Evolutionary conservation across 1,140 invertebrate species (phyloP), one percentile per base, ranked within the genome.

Genomic region (Tribolium castaneum): DNA sequence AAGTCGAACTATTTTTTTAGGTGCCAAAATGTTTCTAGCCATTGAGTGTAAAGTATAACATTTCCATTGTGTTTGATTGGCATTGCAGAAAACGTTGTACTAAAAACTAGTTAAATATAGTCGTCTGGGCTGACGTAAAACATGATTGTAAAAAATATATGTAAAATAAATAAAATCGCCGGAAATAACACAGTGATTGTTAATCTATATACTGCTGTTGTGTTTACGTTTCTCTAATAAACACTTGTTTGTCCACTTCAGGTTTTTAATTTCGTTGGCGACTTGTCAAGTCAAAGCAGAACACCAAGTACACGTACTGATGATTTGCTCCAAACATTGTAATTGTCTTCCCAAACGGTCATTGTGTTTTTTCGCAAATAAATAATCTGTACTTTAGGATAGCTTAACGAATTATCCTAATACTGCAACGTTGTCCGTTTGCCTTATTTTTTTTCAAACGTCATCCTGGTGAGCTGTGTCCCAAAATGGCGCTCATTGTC

Each of bases 351-450:
- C 80, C 71, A 50, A 66, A 62, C 77, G 73, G 81, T 82, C 80
- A 79, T 80, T 82, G 80, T 78, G 79, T 81, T 79, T 76, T 79
- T 81, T 82, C 78, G 77, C 22, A 34, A 34, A 77, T 75, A 77
- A 82, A 77, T 73, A 80, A 75, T 78, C 50, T 45, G 59, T 80
- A 80, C 72, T 76, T 45, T 81, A 81, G 80, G 78, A 78, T 81
- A 81, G 80, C 72, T 81, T 77, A 78, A 66, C 59, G 35, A 81
- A 80, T 76, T 82, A 82, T 82, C 80, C 77, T 81, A 76, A 66
- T 66, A 82, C 74, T 82, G 80, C 81, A 82, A 80, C 78, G 82
- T 83, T 83, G 78, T 81, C 77, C 54, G 78, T 81, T 76, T 80
- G 75, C 80, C 79, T 71, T 72, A 49, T 78, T 78, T 45, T 2